These are phyloP conservation scores for Branchinecta lindahli DNA, from an alignment of 1,140 invertebrate genomes.

Conservation along the genomic window DNA sequence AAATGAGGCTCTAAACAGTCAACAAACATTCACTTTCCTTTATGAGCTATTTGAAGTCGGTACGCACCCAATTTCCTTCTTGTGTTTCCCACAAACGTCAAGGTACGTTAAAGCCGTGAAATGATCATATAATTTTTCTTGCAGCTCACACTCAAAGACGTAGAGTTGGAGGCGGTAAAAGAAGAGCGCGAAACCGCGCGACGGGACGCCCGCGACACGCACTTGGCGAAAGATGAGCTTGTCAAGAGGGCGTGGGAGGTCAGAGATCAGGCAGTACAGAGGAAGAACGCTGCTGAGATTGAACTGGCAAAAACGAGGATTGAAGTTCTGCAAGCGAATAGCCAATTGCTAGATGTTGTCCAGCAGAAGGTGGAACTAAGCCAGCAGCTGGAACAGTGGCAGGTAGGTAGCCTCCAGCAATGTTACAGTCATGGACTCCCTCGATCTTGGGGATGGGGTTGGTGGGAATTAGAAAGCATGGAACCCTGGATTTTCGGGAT, in stretches of 20 bases:
- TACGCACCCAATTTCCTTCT: too few species aligned
- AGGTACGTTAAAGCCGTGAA: too few species aligned
- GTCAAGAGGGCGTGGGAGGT: conserved; percentile 61
- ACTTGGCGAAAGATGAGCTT: conserved; percentile 49
- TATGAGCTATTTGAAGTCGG: neutral
- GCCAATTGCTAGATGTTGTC: conserved; percentile 82
- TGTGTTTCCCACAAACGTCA: too few species aligned
- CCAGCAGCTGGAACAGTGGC: conserved; percentile 88
- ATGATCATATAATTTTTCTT: conserved; percentile 7
- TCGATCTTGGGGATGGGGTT: too few species aligned
- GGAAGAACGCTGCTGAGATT: conserved; percentile 72
- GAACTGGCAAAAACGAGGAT: conserved; percentile 71
- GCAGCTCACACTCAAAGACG: conserved; percentile 59
- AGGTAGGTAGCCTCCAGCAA: conserved; percentile 39
- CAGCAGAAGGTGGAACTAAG: conserved; percentile 87
- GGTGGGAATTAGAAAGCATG: too few species aligned
- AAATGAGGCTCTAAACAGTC: neutral
- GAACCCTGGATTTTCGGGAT: too few species aligned
- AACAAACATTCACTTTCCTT: conserved; percentile 13
- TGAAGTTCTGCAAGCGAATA: conserved; percentile 79
- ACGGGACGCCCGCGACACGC: conserved; percentile 43
- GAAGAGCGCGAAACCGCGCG: conserved; percentile 66
- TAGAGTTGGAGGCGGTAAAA: conserved; percentile 55
- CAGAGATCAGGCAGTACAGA: conserved; percentile 66
- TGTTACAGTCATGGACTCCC: too few species aligned